phyloP scores from a whole-genome alignment of 2,888 invertebrate genomes.

The Drosophila cyrtoloma region DNA sequence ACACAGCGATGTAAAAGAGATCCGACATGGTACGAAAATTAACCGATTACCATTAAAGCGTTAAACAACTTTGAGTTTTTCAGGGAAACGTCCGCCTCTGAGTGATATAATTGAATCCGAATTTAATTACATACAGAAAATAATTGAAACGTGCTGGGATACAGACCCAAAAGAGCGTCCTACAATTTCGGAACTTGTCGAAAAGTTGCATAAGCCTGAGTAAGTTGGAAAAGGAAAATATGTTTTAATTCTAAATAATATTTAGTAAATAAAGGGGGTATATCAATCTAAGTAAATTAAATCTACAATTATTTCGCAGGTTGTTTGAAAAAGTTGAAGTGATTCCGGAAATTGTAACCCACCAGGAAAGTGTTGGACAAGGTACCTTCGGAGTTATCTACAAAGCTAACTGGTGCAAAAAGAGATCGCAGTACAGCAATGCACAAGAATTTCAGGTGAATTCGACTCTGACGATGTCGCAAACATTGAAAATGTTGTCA shows the following conservation, averaged over 20 bases:
- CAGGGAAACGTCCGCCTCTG: constrained; percentile 1
- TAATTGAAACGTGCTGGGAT: neutral
- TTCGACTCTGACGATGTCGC: neutral
- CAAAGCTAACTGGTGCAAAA: constrained; percentile 2
- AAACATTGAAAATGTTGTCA: neutral
- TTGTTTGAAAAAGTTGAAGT: neutral
- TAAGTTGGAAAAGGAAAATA: neutral
- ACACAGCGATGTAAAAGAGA: accelerated
- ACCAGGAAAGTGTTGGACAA: neutral
- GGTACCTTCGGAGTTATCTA: constrained; percentile 5
- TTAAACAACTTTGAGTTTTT: neutral
- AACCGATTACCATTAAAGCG: no score
- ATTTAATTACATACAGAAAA: neutral
- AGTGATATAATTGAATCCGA: neutral
- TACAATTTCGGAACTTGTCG: neutral
- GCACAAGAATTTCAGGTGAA: neutral
- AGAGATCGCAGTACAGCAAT: neutral
- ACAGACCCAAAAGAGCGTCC: neutral
- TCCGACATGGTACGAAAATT: neutral
- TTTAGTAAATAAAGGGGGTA: neutral
- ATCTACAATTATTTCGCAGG: neutral
- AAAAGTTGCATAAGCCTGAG: neutral
- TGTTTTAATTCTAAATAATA: neutral
- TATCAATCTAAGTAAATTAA: neutral
- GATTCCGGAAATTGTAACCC: no score